phyloP scores from a whole-genome alignment of 2,113 vertebrate species.

The Scomber colias region DNA sequence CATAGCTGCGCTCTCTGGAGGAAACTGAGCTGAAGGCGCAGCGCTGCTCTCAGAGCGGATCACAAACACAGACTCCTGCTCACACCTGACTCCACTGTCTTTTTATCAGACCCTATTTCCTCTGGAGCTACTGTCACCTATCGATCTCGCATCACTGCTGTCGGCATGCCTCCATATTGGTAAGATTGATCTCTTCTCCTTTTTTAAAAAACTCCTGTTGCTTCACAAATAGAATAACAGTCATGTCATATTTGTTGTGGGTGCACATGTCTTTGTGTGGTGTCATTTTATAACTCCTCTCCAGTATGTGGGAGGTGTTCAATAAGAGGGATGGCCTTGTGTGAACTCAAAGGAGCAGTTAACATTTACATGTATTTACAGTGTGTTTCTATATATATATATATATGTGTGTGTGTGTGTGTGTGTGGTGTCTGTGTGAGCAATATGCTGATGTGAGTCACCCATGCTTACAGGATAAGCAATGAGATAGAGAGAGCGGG shows the following conservation, averaged over 20 bases:
- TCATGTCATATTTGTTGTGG: not conserved
- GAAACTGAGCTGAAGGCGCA: not conserved
- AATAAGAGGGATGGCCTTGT: too few relatives aligned
- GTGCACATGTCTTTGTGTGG: not conserved
- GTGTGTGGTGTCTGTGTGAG: slow-evolving; percentile 22
- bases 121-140: not conserved
- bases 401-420: too few relatives aligned
- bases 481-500: not conserved
- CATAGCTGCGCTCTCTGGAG: not conserved
- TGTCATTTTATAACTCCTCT: too few relatives aligned
- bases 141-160: not conserved
- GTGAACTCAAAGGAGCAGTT: not conserved
- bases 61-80: not conserved
- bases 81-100: not conserved
- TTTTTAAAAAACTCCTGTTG: slow-evolving; percentile 14
- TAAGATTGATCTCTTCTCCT: slow-evolving; percentile 32
- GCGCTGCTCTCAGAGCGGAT: not conserved
- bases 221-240: not conserved
- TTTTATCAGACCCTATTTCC: too few relatives aligned
- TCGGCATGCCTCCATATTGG: slow-evolving; percentile 21
- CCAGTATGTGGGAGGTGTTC: too few relatives aligned
- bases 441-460: slow-evolving; percentile 27
- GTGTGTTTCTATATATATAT: not conserved
- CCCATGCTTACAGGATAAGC: slow-evolving; percentile 50
- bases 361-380: not conserved